Conservation (phyloP, 2,888 invertebrate genomes). For the Elysia crispata region DNA sequence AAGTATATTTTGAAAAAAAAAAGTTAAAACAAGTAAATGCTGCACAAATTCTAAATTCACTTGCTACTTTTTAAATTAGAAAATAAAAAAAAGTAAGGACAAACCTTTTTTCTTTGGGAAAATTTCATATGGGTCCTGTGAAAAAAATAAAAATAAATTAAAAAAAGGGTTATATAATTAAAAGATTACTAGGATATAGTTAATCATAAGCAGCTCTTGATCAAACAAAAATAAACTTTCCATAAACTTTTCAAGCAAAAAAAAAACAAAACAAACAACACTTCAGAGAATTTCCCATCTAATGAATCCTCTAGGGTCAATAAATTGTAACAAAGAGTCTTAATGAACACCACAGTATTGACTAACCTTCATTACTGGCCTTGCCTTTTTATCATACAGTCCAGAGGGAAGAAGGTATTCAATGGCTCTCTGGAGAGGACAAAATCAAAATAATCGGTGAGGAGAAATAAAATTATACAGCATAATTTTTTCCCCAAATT, state of each 20-base stretch:
- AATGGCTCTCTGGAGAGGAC: conserved; percentile 85
- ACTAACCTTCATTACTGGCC: conserved; percentile 88
- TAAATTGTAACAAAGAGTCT: no score
- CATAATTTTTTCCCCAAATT: no score
- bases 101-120: conserved; percentile 75
- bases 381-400: conserved; percentile 88
- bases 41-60: no score
- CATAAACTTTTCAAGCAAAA: no score
- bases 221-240: background rate
- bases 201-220: background rate
- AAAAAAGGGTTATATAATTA: conserved; percentile 6
- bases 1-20: no score
- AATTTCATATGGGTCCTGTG: conserved; percentile 85
- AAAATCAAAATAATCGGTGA: no score
- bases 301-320: no score
- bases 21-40: no score
- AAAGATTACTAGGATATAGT: no score
- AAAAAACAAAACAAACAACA: no score
- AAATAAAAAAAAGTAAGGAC: conserved; percentile 20
- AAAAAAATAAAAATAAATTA: conserved; percentile 45
- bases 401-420: conserved; percentile 97
- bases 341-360: background rate
- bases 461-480: background rate
- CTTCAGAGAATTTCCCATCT: no score
- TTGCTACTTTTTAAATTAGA: no score